Evolutionary conservation across 2,113 vertebrate species (phyloP).

Genomic region (Cnemophilus loriae): DNA sequence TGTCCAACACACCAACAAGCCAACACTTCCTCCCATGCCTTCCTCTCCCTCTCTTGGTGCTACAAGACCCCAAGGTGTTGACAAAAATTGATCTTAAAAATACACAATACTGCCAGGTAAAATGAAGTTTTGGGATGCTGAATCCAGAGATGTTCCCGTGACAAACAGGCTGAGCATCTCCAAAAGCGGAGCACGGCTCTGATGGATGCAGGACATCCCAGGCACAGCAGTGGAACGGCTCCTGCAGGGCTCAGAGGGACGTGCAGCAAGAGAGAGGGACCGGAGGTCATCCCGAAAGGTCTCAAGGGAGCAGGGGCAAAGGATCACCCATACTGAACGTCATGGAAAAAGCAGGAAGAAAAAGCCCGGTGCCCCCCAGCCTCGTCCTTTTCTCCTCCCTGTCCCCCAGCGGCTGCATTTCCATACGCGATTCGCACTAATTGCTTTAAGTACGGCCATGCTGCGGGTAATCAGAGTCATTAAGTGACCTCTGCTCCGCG

Average conservation of each 20-base stretch:
- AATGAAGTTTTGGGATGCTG: neutral
- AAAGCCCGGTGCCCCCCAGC: neutral
- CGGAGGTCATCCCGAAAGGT: neutral
- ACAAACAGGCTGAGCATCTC: neutral
- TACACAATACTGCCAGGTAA: rapidly evolving
- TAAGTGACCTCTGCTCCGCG: neutral
- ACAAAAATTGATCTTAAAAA: neutral
- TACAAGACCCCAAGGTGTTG: rapidly evolving
- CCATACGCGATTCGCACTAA: neutral
- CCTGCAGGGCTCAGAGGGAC: neutral
- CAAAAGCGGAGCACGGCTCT: rapidly evolving
- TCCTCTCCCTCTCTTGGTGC: neutral
- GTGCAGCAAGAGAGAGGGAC: neutral
- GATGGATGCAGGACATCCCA: neutral
- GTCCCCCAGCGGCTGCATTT: neutral
- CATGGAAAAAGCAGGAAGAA: neutral
- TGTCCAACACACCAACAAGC: rapidly evolving
- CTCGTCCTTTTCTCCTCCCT: rapidly evolving
- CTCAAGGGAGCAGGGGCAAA: neutral
- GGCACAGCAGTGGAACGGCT: rapidly evolving
- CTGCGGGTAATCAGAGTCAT: neutral
- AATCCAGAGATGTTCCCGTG: neutral
- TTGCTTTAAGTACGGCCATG: neutral
- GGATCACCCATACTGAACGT: neutral
- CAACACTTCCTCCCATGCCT: neutral